Conservation (phyloP, 2,113 vertebrate genomes). For the Dryoscopus gambensis region DNA sequence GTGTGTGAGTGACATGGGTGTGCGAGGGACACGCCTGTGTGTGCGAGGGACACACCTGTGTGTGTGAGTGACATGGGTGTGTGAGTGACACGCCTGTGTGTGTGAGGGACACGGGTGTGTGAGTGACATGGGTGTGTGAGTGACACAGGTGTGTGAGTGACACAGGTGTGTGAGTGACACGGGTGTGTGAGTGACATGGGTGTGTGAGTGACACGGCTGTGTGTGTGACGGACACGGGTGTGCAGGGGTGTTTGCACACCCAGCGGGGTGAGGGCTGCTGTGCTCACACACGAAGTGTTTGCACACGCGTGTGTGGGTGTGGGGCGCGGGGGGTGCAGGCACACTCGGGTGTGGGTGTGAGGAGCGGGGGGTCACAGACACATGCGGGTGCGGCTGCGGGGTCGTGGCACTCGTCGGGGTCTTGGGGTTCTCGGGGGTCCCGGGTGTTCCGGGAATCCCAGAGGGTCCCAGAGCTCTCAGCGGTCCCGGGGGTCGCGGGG, state of each 20-base stretch:
- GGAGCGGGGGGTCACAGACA: background rate
- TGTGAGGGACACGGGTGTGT: too few species aligned
- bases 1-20: too few species aligned
- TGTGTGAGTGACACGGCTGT: too few species aligned
- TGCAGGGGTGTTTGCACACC: too few species aligned
- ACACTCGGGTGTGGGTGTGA: background rate
- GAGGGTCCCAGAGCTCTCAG: fast-evolving
- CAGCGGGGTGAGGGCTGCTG: too few species aligned
- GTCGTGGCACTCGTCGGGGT: too few species aligned
- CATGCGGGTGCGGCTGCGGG: background rate
- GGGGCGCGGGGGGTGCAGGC: background rate
- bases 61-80: too few species aligned
- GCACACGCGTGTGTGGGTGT: background rate
- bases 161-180: too few species aligned
- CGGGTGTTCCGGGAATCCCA: background rate
- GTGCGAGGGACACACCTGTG: background rate
- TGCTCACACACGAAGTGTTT: background rate
- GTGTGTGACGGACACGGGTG: too few species aligned
- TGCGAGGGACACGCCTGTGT: too few species aligned
- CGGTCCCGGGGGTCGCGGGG: background rate
- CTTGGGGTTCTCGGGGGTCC: background rate
- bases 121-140: too few species aligned
- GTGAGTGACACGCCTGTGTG: background rate
- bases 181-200: too few species aligned
- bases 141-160: background rate